Evolutionary conservation across 1,140 invertebrate genomes (phyloP).

Genomic region (Capitella teleta): DNA sequence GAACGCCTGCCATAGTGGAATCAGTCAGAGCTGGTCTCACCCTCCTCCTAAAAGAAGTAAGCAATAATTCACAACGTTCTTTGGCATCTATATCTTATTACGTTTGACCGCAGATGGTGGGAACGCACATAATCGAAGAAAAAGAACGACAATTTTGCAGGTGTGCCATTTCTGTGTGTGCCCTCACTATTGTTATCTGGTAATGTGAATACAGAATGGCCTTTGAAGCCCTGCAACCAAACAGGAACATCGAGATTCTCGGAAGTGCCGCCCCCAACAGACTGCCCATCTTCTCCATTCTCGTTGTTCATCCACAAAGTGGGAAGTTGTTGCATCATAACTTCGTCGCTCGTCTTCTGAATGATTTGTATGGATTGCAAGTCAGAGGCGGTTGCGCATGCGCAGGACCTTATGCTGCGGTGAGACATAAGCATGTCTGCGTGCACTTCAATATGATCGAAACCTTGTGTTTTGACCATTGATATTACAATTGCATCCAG

Average conservation of each 20-base stretch:
- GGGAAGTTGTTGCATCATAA: slow-evolving; percentile 75
- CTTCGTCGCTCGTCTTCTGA: slow-evolving; percentile 73
- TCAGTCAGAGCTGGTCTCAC: slow-evolving; percentile 72
- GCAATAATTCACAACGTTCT: no score
- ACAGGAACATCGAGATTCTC: slow-evolving; percentile 63
- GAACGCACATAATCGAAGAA: slow-evolving; percentile 55
- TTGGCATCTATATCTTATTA: no score
- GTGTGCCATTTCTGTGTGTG: no score
- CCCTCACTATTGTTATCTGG: no score
- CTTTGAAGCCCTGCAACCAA: slow-evolving; percentile 14
- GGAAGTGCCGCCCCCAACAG: slow-evolving; percentile 57
- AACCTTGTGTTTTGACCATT: not conserved
- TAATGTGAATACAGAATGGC: no score
- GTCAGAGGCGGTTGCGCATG: slow-evolving; percentile 73
- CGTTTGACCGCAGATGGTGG: no score
- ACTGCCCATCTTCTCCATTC: slow-evolving; percentile 73
- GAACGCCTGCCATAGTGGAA: slow-evolving; percentile 70
- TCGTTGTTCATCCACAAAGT: slow-evolving; percentile 61
- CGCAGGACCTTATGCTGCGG: slow-evolving; percentile 64
- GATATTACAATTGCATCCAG: no score
- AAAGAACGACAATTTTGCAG: slow-evolving; percentile 49
- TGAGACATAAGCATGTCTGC: slow-evolving; percentile 13
- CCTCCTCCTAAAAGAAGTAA: slow-evolving; percentile 72
- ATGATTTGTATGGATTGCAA: slow-evolving; percentile 86
- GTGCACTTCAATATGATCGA: not conserved